A percentile compares a stretch with the other conserved stretches of the same genome.
These are phyloP conservation scores for Chionomys nivalis DNA, from an alignment of 2,113 vertebrate genomes.

Conservation along the genomic window DNA sequence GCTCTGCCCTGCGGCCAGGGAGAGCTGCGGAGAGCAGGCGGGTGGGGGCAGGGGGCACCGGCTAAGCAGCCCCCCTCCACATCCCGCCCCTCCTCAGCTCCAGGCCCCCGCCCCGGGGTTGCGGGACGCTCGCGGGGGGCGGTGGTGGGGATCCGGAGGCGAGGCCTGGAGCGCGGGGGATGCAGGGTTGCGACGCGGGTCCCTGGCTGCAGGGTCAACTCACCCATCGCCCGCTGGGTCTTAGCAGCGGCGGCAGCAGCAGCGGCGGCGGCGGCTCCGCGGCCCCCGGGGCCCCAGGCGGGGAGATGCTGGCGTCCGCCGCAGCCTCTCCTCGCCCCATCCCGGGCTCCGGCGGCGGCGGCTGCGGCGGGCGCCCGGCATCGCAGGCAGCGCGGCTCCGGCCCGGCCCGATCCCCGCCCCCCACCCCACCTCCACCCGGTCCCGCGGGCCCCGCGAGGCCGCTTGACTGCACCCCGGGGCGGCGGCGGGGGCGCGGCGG, in stretches of 20 bases:
- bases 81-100: background rate
- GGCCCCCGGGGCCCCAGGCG: slow-evolving; percentile 82
- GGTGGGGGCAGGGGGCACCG: slow-evolving; percentile 59
- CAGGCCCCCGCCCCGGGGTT: slow-evolving; percentile 9
- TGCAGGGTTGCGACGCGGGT: background rate
- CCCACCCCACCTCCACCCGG: slow-evolving; percentile 45
- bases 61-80: background rate
- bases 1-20: slow-evolving; percentile 31
- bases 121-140: background rate
- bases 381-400: slow-evolving; percentile 68
- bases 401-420: slow-evolving; percentile 64
- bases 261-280: slow-evolving; percentile 81
- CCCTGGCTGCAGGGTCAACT: slow-evolving; percentile 64
- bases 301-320: slow-evolving; percentile 82
- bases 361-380: slow-evolving; percentile 77
- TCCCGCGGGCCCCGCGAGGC: slow-evolving; percentile 52
- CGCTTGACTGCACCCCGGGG: slow-evolving; percentile 61
- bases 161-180: background rate
- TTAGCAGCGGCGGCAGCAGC: slow-evolving; percentile 78
- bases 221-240: slow-evolving; percentile 83
- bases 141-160: background rate
- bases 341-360: slow-evolving; percentile 77
- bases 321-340: slow-evolving; percentile 84
- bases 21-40: background rate
- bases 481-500: slow-evolving; percentile 59